A percentile compares a stretch with the other conserved stretches of the same genome.
Evolutionary conservation across 2,888 invertebrate genomes (phyloP).

Genomic region (Microctonus aethiopoides): DNA sequence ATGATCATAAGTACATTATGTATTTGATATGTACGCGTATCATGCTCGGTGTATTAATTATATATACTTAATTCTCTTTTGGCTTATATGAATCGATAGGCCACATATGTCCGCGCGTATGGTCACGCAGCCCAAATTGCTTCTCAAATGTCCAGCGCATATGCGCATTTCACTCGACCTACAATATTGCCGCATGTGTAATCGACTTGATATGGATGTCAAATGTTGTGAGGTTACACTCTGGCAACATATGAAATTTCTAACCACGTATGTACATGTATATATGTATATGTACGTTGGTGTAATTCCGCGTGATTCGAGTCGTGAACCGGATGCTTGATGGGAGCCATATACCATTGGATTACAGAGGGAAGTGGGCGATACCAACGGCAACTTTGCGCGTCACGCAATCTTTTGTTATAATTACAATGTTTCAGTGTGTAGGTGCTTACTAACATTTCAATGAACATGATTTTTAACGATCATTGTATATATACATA

Average conservation of each 20-base stretch:
- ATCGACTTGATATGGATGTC: slow-evolving; percentile 30
- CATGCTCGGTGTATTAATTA: too few species aligned
- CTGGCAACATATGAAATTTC: slow-evolving; percentile 23
- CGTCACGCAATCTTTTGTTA: slow-evolving; percentile 24
- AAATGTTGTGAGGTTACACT: slow-evolving; percentile 21
- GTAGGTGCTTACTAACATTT: not conserved
- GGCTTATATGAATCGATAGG: slow-evolving; percentile 4
- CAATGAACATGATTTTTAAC: not conserved
- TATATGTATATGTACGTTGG: not conserved
- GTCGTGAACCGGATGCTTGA: slow-evolving; percentile 29
- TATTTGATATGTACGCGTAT: too few species aligned
- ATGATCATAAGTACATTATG: not conserved
- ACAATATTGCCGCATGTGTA: slow-evolving; percentile 15
- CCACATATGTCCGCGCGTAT: slow-evolving; percentile 7
- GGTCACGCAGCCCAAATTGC: slow-evolving; percentile 16
- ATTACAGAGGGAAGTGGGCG: slow-evolving; percentile 28
- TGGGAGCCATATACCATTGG: slow-evolving; percentile 7
- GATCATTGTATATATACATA: not conserved
- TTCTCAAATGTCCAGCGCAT: slow-evolving; percentile 16
- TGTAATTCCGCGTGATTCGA: slow-evolving; percentile 23
- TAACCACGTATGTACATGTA: not conserved
- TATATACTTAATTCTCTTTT: not conserved
- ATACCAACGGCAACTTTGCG: slow-evolving; percentile 18
- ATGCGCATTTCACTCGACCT: not conserved
- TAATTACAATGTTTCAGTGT: slow-evolving; percentile 9